Percentiles rank a stretch among this genome's conserved stretches.
These are phyloP conservation scores for Holocentrus rufus DNA, from an alignment of 2,797 vertebrate species.

Conservation along the genomic window DNA sequence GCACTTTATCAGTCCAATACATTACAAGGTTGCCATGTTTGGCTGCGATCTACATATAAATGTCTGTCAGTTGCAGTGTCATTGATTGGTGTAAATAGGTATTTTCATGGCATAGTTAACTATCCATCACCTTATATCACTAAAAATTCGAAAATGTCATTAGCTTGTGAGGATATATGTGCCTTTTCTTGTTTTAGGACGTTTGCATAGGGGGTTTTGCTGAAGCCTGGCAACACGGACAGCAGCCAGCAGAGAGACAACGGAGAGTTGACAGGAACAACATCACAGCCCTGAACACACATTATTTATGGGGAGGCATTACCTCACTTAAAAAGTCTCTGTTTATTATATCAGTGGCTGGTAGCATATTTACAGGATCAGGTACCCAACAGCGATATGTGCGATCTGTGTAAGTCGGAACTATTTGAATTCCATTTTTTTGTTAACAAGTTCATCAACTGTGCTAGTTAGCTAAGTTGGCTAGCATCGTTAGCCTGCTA, in stretches of 20 bases:
- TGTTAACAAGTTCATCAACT: constrained; percentile 62
- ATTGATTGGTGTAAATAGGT: too few relatives aligned
- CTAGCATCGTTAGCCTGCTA: constrained; percentile 70
- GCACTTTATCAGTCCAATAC: too few relatives aligned
- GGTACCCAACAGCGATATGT: background rate
- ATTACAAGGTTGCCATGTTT: too few relatives aligned
- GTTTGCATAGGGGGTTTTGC: constrained; percentile 41
- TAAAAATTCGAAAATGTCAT: too few relatives aligned
- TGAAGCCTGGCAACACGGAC: constrained; percentile 72
- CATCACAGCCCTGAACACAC: constrained; percentile 39
- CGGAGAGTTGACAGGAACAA: constrained; percentile 63
- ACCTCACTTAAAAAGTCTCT: constrained; percentile 2
- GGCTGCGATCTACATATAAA: too few relatives aligned
- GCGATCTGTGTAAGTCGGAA: constrained; percentile 61
- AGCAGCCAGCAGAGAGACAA: constrained; percentile 38
- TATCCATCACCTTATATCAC: too few relatives aligned
- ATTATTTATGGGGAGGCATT: constrained; percentile 41
- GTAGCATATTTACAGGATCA: background rate
- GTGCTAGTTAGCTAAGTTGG: constrained; percentile 67
- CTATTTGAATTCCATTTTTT: constrained; percentile 57
- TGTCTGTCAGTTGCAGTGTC: too few relatives aligned
- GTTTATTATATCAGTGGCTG: constrained; percentile 2
- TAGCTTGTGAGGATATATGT: too few relatives aligned
- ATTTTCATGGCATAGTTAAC: too few relatives aligned
- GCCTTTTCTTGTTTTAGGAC: background rate